Evolutionary conservation across 2,888 invertebrate species (phyloP).

Genomic region (Calameuta idolon): DNA sequence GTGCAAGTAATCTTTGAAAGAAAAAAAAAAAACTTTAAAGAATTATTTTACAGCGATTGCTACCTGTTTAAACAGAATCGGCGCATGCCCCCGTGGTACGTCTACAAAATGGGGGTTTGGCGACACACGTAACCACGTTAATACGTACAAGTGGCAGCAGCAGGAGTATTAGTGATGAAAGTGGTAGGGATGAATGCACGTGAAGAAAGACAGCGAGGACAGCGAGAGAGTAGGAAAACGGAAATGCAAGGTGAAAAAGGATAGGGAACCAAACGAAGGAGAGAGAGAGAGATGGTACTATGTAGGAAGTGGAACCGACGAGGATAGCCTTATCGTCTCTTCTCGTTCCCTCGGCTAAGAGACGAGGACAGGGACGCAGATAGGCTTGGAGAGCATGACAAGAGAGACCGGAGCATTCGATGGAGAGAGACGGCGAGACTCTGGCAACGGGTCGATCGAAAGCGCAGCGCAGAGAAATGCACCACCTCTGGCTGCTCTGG

Average conservation of each 20-base stretch:
- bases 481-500: constrained; percentile 55
- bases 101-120: not conserved
- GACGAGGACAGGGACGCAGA: not conserved
- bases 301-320: not conserved
- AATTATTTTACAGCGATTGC: not conserved
- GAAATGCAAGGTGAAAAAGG: constrained; percentile 24
- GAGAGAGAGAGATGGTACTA: constrained; percentile 16
- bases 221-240: constrained; percentile 12
- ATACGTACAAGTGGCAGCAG: not conserved
- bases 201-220: constrained; percentile 4
- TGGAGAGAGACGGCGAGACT: constrained; percentile 38
- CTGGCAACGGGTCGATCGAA: constrained; percentile 64
- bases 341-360: not conserved
- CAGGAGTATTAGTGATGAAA: constrained; percentile 33
- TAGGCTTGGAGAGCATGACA: constrained; percentile 7
- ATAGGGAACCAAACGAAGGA: not conserved
- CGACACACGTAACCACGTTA: not conserved
- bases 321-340: not conserved
- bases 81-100: constrained; percentile 39
- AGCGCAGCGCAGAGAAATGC: constrained; percentile 66
- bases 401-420: constrained; percentile 29
- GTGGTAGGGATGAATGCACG: constrained; percentile 27
- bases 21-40: not conserved
- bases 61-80: constrained; percentile 21
- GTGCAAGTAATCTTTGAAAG: not conserved